Percentiles rank a stretch among this genome's conserved stretches.
Conservation (phyloP, 2,113 vertebrate species). For the Microtus montanus region DNA sequence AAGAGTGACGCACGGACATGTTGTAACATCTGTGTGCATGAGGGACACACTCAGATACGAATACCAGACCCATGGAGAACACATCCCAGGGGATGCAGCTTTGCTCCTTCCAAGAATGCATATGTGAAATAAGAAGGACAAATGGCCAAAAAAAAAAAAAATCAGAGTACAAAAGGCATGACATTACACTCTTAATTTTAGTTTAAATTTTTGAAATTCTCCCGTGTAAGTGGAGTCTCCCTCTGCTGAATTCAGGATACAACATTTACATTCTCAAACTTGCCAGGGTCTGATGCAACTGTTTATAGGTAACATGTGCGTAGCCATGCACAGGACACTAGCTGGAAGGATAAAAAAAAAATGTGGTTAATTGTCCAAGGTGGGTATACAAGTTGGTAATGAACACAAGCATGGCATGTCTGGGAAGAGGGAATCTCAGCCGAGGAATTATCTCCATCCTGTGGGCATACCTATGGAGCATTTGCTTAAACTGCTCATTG, state of each 20-base stretch:
- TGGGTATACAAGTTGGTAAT: neutral
- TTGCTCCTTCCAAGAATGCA: neutral
- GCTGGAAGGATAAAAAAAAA: neutral
- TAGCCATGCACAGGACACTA: neutral
- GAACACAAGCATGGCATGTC: neutral
- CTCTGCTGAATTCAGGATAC: neutral
- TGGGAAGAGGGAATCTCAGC: neutral
- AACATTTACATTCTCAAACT: conserved; percentile 18
- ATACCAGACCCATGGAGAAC: neutral
- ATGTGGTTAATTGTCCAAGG: neutral
- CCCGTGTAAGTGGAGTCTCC: neutral
- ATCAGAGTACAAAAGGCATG: neutral
- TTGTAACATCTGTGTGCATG: neutral
- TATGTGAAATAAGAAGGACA: conserved; percentile 24
- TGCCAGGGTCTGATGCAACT: neutral
- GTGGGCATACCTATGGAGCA: neutral
- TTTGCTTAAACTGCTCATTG: neutral
- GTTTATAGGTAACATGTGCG: neutral
- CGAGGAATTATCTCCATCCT: too few relatives aligned
- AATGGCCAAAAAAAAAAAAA: neutral
- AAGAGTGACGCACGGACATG: neutral
- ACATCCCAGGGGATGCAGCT: neutral
- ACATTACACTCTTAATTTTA: neutral
- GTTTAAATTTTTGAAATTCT: neutral
- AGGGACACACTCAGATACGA: neutral